Percentiles rank a stretch among this genome's conserved stretches.
Conservation (phyloP, 2,888 invertebrate species). For the Tachina lurida region DNA sequence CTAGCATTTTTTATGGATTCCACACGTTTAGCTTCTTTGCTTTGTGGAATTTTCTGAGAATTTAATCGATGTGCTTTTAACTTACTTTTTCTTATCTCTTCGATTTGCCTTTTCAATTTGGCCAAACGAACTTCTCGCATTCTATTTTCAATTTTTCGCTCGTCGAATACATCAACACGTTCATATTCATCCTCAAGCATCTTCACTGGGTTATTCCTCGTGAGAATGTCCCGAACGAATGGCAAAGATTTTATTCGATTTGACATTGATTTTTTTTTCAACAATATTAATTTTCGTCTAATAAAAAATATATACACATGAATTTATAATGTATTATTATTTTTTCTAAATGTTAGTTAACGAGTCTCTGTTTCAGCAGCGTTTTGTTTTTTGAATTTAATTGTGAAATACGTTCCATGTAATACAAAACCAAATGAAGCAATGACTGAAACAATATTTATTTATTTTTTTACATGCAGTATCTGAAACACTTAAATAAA, state of each 20-base stretch:
- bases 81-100: conserved; percentile 75
- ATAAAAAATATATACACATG: background rate
- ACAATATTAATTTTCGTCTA: background rate
- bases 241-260: conserved; percentile 78
- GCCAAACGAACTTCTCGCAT: conserved; percentile 78
- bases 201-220: conserved; percentile 77
- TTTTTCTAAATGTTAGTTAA: background rate
- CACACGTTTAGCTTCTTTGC: conserved; percentile 72
- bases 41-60: conserved; percentile 39
- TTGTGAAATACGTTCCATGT: background rate
- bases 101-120: conserved; percentile 77
- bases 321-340: conserved; percentile 9
- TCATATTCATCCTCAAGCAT: conserved; percentile 78
- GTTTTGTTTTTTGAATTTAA: background rate
- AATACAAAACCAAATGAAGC: background rate
- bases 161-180: conserved; percentile 77
- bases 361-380: background rate
- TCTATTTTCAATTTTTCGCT: conserved; percentile 77
- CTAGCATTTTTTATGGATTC: conserved; percentile 74
- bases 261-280: conserved; percentile 72
- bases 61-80: conserved; percentile 40
- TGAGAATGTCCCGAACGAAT: conserved; percentile 75
- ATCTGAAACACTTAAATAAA: no score
- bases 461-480: background rate
- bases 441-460: background rate